A percentile compares a stretch with the other conserved stretches of the same genome.
Evolutionary conservation across 2,113 vertebrate genomes (phyloP).

Genomic region (Australoheros scitulus): DNA sequence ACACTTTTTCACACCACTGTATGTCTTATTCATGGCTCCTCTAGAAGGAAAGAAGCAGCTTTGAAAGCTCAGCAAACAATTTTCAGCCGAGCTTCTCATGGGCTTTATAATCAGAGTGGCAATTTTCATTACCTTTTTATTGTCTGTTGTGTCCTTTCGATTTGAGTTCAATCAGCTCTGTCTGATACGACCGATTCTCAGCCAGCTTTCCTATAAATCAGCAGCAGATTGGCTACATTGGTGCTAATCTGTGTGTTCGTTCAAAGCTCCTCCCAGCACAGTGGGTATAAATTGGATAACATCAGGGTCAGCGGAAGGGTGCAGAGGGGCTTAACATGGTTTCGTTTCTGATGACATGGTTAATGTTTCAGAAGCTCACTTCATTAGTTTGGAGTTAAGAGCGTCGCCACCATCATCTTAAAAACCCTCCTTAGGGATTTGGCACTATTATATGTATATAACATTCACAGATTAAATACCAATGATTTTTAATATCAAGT

Average conservation of each 20-base stretch:
- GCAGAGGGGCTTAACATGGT: constrained; percentile 27
- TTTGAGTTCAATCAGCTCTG: background rate
- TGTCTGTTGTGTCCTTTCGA: background rate
- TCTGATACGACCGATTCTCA: background rate
- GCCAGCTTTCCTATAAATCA: constrained; percentile 27
- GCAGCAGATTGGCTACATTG: constrained; percentile 9
- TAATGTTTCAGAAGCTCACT: constrained; percentile 28
- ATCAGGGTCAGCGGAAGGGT: constrained; percentile 13
- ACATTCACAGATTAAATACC: background rate
- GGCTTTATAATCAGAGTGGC: background rate
- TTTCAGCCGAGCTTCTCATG: background rate
- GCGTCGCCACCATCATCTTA: background rate
- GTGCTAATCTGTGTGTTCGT: constrained; percentile 50
- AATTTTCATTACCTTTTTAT: background rate
- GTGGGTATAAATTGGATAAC: constrained; percentile 48
- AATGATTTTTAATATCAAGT: no score
- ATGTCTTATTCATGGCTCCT: background rate
- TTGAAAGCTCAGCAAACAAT: background rate
- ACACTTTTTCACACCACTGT: no score
- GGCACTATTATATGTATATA: background rate
- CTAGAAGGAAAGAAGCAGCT: background rate
- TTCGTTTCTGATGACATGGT: constrained; percentile 32
- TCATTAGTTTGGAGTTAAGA: constrained; percentile 7
- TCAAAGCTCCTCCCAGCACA: background rate
- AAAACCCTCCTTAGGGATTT: background rate